Evolutionary conservation across 2,888 invertebrate genomes (phyloP).

Genomic region (Scaeva pyrastri): DNA sequence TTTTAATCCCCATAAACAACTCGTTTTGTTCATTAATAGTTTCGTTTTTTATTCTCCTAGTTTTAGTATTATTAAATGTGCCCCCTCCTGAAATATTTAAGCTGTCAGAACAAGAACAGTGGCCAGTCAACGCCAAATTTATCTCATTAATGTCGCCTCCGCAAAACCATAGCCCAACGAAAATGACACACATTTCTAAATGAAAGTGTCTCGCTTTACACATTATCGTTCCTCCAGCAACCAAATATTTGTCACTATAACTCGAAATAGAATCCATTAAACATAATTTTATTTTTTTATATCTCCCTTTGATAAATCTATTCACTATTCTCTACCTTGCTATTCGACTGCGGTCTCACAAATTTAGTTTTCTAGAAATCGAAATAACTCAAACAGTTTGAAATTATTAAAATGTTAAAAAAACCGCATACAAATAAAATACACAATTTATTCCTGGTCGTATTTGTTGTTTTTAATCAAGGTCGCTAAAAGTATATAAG

Average conservation of each 20-base stretch:
- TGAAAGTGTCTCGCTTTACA: neutral
- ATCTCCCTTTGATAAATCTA: slow-evolving; percentile 40
- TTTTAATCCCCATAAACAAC: slow-evolving; percentile 22
- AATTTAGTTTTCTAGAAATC: slow-evolving; percentile 51
- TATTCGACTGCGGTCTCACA: too few species aligned
- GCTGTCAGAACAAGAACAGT: neutral
- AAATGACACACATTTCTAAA: slow-evolving; percentile 10
- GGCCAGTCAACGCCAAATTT: slow-evolving; percentile 7
- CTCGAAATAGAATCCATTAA: slow-evolving; percentile 18
- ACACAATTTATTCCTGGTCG: too few species aligned
- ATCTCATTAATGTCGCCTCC: slow-evolving; percentile 1
- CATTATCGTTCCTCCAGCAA: neutral
- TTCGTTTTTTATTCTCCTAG: neutral
- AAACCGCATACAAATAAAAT: neutral
- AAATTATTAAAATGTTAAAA: too few species aligned
- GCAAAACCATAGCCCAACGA: neutral
- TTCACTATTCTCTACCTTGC: too few species aligned
- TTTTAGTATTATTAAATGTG: neutral
- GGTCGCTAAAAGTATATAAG: too few species aligned
- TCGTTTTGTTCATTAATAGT: neutral
- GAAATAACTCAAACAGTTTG: slow-evolving; percentile 20
- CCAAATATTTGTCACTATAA: neutral
- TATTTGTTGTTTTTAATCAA: too few species aligned
- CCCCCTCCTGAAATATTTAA: neutral
- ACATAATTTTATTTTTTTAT: neutral